Conservation (phyloP, 2,797 vertebrate genomes). For the Triplophysa bombifrons region DNA sequence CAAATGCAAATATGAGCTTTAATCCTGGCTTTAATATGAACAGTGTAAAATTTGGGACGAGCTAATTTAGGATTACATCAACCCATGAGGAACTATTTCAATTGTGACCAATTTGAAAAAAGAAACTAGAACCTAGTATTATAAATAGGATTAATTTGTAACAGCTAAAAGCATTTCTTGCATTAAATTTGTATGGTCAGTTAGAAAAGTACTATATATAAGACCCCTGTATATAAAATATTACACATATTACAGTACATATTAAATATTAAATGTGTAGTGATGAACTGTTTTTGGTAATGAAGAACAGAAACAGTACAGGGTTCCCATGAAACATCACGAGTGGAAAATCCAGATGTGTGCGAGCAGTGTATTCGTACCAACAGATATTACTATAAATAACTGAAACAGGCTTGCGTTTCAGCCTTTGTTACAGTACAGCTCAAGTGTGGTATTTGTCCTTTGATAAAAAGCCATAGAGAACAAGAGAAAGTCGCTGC, state of each 20-base stretch:
- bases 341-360: neutral
- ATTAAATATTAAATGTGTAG: neutral
- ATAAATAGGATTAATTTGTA: neutral
- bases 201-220: neutral
- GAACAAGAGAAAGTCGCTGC: slow-evolving; percentile 19
- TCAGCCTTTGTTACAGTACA: slow-evolving; percentile 22
- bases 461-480: neutral
- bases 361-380: neutral
- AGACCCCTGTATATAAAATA: neutral
- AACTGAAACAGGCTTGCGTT: neutral
- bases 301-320: neutral
- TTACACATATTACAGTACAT: no score
- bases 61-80: neutral
- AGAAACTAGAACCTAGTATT: neutral
- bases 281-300: neutral
- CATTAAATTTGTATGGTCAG: neutral
- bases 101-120: neutral
- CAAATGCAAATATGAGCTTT: no score
- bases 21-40: neutral
- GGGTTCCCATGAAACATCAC: neutral
- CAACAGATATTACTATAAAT: slow-evolving; percentile 13
- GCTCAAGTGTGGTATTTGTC: neutral
- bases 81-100: neutral
- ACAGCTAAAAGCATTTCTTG: neutral
- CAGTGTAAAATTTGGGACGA: neutral